Evolutionary conservation across 1,140 invertebrate genomes (phyloP).

Genomic region (Polyergus mexicanus): DNA sequence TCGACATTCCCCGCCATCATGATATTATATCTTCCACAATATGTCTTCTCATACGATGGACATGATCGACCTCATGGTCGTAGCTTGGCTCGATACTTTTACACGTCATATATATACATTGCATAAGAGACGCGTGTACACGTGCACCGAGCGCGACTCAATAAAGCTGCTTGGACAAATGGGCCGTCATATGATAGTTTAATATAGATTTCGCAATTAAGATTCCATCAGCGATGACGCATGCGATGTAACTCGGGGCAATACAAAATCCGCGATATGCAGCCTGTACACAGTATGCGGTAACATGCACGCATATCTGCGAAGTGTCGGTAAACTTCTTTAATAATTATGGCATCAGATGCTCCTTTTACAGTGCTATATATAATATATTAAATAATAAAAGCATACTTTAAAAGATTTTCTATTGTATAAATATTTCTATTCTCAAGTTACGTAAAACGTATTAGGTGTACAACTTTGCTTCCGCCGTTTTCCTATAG

Average conservation of each 20-base stretch:
- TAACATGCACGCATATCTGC: constrained; percentile 12
- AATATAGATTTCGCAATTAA: constrained; percentile 77
- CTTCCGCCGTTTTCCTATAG: too few species aligned
- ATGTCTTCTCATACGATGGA: constrained; percentile 44
- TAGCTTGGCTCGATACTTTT: constrained; percentile 47
- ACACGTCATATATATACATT: constrained; percentile 13
- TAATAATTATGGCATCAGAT: constrained; percentile 20
- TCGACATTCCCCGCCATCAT: constrained; percentile 17
- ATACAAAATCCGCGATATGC: constrained; percentile 33
- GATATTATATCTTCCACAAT: constrained; percentile 41
- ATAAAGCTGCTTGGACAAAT: constrained; percentile 50
- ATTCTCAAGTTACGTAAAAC: too few species aligned
- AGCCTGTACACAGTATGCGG: background rate
- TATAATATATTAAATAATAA: background rate
- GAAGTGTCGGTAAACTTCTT: constrained; percentile 31
- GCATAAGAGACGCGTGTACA: constrained; percentile 1
- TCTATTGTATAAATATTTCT: background rate
- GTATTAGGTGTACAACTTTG: too few species aligned
- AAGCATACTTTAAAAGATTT: background rate
- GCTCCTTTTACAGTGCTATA: background rate
- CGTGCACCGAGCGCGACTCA: constrained; percentile 45
- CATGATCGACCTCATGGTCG: constrained; percentile 38
- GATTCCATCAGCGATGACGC: constrained; percentile 71
- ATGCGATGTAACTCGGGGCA: constrained; percentile 45
- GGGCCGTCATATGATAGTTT: constrained; percentile 60